Evolutionary conservation across 2,888 invertebrate species (phyloP).

Genomic region (Tenthredo amoena): DNA sequence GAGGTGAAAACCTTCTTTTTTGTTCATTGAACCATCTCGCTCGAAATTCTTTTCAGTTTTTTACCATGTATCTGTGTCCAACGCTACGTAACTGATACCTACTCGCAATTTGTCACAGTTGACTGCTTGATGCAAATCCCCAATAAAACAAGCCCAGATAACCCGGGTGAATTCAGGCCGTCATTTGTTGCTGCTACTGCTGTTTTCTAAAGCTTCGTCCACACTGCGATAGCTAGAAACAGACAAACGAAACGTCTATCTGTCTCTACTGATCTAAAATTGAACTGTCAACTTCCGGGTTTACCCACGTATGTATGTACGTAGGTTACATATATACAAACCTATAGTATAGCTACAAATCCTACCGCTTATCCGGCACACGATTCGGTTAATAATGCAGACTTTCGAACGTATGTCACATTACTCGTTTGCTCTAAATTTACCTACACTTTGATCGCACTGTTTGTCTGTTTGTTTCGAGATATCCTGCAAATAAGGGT

Average conservation of each 20-base stretch:
- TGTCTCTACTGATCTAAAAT: constrained; percentile 48
- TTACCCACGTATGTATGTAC: neutral
- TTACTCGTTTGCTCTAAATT: neutral
- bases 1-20: neutral
- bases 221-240: constrained; percentile 10
- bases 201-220: constrained; percentile 34
- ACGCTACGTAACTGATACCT: constrained; percentile 32
- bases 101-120: constrained; percentile 40
- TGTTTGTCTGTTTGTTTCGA: constrained; percentile 32
- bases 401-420: neutral
- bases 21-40: neutral
- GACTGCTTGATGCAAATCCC: constrained; percentile 38
- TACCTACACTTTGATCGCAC: neutral
- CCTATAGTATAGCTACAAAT: neutral
- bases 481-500: constrained; percentile 26
- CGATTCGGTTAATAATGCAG: constrained; percentile 35
- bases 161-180: constrained; percentile 11
- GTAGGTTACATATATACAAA: neutral
- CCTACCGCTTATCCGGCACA: constrained; percentile 12
- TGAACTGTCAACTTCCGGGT: constrained; percentile 51
- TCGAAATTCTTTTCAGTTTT: neutral
- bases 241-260: constrained; percentile 36
- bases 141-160: constrained; percentile 42
- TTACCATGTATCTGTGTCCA: neutral
- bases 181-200: constrained; percentile 2